Conservation (phyloP, 1,140 invertebrate species). For the Saccostrea cuccullata region DNA sequence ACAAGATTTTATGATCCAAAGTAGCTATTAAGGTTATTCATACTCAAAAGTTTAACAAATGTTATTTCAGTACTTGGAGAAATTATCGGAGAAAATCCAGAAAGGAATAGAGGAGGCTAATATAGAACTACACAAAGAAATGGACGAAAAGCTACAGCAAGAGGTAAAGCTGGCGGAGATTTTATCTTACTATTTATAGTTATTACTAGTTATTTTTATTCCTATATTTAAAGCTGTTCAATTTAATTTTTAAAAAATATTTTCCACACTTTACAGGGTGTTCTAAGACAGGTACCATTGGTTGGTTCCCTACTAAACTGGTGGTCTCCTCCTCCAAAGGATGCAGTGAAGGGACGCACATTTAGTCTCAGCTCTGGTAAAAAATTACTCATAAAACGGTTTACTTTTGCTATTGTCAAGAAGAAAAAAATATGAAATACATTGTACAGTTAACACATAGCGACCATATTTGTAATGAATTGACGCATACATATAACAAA, state of each 20-base stretch:
- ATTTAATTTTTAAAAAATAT: slow-evolving; percentile 7
- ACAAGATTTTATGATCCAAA: too few relatives aligned
- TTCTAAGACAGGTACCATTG: slow-evolving; percentile 94
- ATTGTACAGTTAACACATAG: too few relatives aligned
- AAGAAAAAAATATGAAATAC: too few relatives aligned
- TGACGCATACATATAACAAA: too few relatives aligned
- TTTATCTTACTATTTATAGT: not conserved
- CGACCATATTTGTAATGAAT: too few relatives aligned
- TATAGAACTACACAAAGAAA: slow-evolving; percentile 92
- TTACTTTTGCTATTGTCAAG: too few relatives aligned
- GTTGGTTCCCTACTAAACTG: slow-evolving; percentile 88
- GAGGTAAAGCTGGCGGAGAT: slow-evolving; percentile 80
- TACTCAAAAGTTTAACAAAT: too few relatives aligned
- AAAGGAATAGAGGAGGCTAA: slow-evolving; percentile 96
- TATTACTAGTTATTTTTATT: not conserved
- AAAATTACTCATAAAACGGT: not conserved
- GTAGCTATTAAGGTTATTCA: too few relatives aligned
- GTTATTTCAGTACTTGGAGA: slow-evolving; percentile 87
- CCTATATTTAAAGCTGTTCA: not conserved
- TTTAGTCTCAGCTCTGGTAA: slow-evolving; percentile 89
- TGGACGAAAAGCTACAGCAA: slow-evolving; percentile 92
- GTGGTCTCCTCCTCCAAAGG: slow-evolving; percentile 85
- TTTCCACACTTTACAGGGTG: slow-evolving; percentile 81
- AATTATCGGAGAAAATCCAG: slow-evolving; percentile 95
- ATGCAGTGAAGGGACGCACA: slow-evolving; percentile 90